A percentile compares a stretch with the other conserved stretches of the same genome.
These are phyloP conservation scores for Himalopsyche japonica DNA, from an alignment of 2,888 invertebrate species.

Conservation along the genomic window DNA sequence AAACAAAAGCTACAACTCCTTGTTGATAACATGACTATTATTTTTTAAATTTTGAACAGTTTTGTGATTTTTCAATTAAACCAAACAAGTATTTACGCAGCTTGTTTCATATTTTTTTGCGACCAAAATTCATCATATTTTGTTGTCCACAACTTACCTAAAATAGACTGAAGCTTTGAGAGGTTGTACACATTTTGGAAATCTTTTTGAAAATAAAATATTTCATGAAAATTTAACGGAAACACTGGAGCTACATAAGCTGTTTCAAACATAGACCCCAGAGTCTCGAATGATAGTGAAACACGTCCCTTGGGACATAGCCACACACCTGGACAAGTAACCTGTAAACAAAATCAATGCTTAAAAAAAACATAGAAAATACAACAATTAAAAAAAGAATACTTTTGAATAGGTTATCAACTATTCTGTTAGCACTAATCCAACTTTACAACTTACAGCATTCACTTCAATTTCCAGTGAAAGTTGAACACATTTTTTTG, in stretches of 20 bases:
- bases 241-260: constrained; percentile 68
- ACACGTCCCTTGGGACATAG: constrained; percentile 69
- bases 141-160: constrained; percentile 42
- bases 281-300: constrained; percentile 68
- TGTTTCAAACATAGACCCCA: constrained; percentile 73
- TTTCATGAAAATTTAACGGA: constrained; percentile 72
- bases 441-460: neutral
- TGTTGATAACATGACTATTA: too few species aligned
- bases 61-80: too few species aligned
- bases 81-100: too few species aligned
- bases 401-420: too few species aligned
- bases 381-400: too few species aligned
- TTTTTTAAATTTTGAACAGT: too few species aligned
- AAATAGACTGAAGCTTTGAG: constrained; percentile 51
- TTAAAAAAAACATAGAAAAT: too few species aligned
- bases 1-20: too few species aligned
- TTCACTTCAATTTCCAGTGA: neutral
- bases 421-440: too few species aligned
- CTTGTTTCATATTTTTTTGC: too few species aligned
- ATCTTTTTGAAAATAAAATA: constrained; percentile 70
- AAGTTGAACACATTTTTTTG: neutral
- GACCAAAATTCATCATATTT: too few species aligned
- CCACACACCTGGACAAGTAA: constrained; percentile 87
- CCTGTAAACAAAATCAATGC: constrained; percentile 50
- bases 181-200: constrained; percentile 50